Evolutionary conservation across 2,113 vertebrate species (phyloP), one percentile per base, ranked within the genome.

Genomic region (Megaleporinus macrocephalus): DNA sequence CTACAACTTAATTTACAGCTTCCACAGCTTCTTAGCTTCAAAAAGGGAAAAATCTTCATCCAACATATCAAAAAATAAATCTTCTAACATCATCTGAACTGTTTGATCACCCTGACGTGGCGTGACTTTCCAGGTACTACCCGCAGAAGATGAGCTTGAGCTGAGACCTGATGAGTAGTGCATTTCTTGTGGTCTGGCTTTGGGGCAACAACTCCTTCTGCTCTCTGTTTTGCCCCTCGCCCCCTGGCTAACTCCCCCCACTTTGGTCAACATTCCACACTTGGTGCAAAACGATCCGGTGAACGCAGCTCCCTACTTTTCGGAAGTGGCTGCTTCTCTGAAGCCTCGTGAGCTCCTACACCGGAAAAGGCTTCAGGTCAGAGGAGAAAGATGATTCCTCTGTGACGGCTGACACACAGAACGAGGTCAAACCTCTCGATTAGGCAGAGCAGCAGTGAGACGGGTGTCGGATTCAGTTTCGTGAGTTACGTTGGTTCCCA

Each of bases 231-330:
- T 14, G 9, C 12, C 51, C 51, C 51, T 53, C 51, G 5, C 51
- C 16, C 51, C 4, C 44, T 11, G 44, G 44, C 44, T 47, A 47
- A 47, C 2, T 18, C 51, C 51, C 16, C 14, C 51, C 51, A 10
- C 20, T 20, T 55, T 6, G 20, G 71, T 51, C 71, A 66, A 57
- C 79, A 66, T 51, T 65, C 70, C 27, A 73, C 29, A 68, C 20
- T 1, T 55, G 18, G 77, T 36, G 29, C 30, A 69, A 69, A 33
- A 55, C 20, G 63, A 68, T 79, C 65, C 27, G 7, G 63, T 15
- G n/a, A 26, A 30, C 12, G 2, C 14, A 63, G 61, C 61, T 26
- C 13, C 0, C 14, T 29, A 14, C 3, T 1, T 16, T 22, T 7
- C 22, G 18, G 53, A 55, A 22, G 29, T 2, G 18, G 29, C 6